A percentile compares a stretch with the other conserved stretches of the same genome.
These are phyloP conservation scores for Epinephelus malabaricus DNA, from an alignment of 2,797 vertebrate species.

Conservation along the genomic window DNA sequence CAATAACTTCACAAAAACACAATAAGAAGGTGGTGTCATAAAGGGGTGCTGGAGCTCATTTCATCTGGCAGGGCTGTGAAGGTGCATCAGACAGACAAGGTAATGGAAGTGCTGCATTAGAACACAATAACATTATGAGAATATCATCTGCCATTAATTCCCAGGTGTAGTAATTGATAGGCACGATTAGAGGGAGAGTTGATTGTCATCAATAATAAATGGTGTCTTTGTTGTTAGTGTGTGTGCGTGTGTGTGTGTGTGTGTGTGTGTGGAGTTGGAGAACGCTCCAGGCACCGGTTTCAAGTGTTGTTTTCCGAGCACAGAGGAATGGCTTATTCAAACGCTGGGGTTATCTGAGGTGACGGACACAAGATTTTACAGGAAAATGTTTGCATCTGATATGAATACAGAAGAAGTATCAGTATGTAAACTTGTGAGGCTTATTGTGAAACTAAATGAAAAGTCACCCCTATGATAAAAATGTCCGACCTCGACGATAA, in stretches of 20 bases:
- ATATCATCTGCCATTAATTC: constrained; percentile 41
- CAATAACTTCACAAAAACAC: background rate
- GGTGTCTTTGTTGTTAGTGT: constrained; percentile 38
- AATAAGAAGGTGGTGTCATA: background rate
- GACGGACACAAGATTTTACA: constrained; percentile 55
- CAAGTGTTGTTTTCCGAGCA: constrained; percentile 67
- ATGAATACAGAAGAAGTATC: constrained; percentile 31
- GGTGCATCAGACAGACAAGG: background rate
- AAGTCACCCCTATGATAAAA: constrained; percentile 8
- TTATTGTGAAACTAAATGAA: constrained; percentile 23
- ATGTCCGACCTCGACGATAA: constrained; percentile 29
- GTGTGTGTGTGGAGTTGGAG: constrained; percentile 9
- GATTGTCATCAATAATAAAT: constrained; percentile 73
- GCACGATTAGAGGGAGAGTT: constrained; percentile 54
- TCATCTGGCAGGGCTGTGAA: background rate
- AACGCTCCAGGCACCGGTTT: constrained; percentile 64
- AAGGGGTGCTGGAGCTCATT: background rate
- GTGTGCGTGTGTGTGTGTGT: constrained; percentile 11
- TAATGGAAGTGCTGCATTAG: background rate
- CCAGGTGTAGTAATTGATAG: constrained; percentile 48
- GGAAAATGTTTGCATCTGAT: constrained; percentile 31
- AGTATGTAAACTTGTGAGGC: constrained; percentile 14
- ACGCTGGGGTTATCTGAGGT: constrained; percentile 74
- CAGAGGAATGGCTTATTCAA: constrained; percentile 61
- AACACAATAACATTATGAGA: constrained; percentile 26